Conservation (phyloP, 1,140 invertebrate genomes). For the Bombus affinis region DNA sequence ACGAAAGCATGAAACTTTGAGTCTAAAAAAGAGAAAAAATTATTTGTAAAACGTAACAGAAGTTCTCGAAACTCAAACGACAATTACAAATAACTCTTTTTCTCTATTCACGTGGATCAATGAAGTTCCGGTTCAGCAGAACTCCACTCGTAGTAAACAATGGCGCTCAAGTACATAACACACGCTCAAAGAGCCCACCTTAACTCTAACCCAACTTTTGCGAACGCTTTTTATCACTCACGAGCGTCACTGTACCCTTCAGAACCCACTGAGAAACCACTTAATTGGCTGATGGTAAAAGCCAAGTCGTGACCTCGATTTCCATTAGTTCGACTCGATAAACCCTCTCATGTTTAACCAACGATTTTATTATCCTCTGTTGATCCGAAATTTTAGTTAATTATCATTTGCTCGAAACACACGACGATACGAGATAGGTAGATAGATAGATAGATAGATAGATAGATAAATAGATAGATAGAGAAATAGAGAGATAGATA, state of each 20-base stretch:
- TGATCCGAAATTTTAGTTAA: slow-evolving; percentile 32
- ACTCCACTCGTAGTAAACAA: background rate
- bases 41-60: background rate
- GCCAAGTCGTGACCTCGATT: slow-evolving; percentile 7
- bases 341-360: background rate
- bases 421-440: no score
- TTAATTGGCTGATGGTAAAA: slow-evolving; percentile 45
- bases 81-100: background rate
- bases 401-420: slow-evolving; percentile 37
- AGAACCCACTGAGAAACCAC: slow-evolving; percentile 5
- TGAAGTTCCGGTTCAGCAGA: background rate
- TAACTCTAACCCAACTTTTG: background rate
- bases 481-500: no score
- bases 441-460: no score
- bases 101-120: background rate
- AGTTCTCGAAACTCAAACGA: background rate
- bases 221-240: slow-evolving; percentile 3
- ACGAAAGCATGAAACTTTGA: background rate
- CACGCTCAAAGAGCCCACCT: background rate
- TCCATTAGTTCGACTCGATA: background rate
- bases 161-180: background rate
- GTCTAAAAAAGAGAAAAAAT: background rate
- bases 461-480: no score
- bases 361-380: slow-evolving; percentile 26
- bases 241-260: background rate